Base-by-base conservation (phyloP, 2,113 vertebrate genomes). In the Brienomyrus brachyistius region DNA sequence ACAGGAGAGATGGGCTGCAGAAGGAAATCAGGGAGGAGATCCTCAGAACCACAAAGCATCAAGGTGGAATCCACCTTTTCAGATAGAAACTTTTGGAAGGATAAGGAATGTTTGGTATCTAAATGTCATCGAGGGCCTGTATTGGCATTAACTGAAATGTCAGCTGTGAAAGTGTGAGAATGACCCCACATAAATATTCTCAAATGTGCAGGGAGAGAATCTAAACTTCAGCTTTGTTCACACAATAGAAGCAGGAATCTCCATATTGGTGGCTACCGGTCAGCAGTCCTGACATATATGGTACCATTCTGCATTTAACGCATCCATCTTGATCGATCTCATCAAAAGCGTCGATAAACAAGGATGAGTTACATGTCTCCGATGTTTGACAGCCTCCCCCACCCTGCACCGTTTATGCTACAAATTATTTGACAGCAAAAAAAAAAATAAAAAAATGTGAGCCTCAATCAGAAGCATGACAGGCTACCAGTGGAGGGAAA, bases 391-490 rank as follows among this genome's bases (percentile, higher is more conserved):
- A 47, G n/a, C 9, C 77, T 52, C n/a, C 8, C 45, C 31, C 31
- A 40, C 91, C 90, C 90, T 91, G 90, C 91, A 84, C 82, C 90
- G 93, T 92, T 93, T 92, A 70, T 90, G 93, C 92, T 91, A 93
- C 92, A 94, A 95, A 94, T 89, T 94, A 93, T 92, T 92, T 93
- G 93, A 80, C 74, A 95, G 62, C n/a, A 66, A 27, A 66, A 66
- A 66, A 66, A 27, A 62, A 94, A 93, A 92, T 90, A 86, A 93
- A 95, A 92, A 91, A 91, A 89, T 21, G 50, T 40, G 51, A 50
- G 43, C 89, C 93, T 93, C 93, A 95, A 94, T 95, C 94, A 93
- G 94, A 95, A 93, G 92, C 91, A 90, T 45, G 62, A 94, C 92
- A 92, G 92, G 92, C 93, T 88, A 91, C 94, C 91, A 90, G 92